Evolutionary conservation across 2,113 vertebrate species (phyloP).

Genomic region (Zootoca vivipara): DNA sequence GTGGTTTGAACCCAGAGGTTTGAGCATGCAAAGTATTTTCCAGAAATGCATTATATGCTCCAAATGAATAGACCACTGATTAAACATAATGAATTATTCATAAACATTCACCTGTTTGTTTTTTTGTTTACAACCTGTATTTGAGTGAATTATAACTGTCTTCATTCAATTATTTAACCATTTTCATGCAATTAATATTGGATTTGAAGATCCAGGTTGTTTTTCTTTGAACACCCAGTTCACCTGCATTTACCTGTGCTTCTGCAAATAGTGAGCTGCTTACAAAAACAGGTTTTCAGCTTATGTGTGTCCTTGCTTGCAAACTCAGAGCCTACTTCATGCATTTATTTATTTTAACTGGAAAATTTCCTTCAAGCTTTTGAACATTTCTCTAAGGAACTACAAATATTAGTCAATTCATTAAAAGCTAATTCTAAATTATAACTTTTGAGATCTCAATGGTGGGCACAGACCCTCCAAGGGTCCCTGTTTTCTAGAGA

Average conservation of each 20-base stretch:
- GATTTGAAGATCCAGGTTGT: background rate
- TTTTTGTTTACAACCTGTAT: background rate
- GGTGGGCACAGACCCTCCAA: too few species aligned
- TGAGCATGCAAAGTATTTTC: background rate
- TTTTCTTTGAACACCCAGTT: background rate
- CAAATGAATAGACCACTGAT: background rate
- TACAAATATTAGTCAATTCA: background rate
- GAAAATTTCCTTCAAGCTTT: background rate
- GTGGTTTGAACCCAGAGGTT: background rate
- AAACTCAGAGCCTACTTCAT: background rate
- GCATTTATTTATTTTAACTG: background rate
- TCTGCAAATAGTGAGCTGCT: background rate
- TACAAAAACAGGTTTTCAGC: background rate
- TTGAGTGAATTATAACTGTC: background rate
- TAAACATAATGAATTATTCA: constrained; percentile 13
- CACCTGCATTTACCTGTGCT: background rate
- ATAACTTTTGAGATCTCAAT: background rate
- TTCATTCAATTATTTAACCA: background rate
- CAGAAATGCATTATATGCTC: background rate
- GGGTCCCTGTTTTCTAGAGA: too few species aligned
- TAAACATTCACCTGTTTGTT: background rate
- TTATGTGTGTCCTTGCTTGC: background rate
- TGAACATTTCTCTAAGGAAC: background rate
- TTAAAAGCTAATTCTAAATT: background rate
- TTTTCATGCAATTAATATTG: constrained; percentile 7